phyloP scores from a whole-genome alignment of 2,113 vertebrate genomes.

The Pedionomus torquatus region DNA sequence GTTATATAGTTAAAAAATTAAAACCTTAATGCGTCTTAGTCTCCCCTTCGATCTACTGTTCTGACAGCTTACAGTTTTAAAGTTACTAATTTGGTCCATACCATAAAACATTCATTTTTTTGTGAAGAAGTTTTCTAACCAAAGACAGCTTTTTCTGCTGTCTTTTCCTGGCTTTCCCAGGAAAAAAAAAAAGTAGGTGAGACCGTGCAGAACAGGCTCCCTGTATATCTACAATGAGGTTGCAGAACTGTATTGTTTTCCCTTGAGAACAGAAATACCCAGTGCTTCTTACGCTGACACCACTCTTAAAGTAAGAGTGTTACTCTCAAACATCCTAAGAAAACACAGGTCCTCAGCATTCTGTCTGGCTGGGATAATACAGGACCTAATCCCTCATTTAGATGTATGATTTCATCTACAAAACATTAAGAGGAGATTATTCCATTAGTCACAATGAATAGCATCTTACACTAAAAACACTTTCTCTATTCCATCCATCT shows the following conservation, averaged over 20 bases:
- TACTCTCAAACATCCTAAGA: not conserved
- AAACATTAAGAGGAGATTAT: not conserved
- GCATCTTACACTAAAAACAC: not conserved
- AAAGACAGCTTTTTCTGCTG: not conserved
- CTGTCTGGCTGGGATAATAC: not conserved
- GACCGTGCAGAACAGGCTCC: not conserved
- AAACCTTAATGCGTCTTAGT: not conserved
- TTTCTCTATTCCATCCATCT: not conserved
- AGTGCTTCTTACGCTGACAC: not conserved
- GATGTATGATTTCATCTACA: not conserved
- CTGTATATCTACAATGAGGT: not conserved
- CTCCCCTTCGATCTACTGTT: not conserved
- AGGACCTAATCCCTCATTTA: not conserved
- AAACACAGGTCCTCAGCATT: not conserved
- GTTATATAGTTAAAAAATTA: not conserved
- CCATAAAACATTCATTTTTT: not conserved
- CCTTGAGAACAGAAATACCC: not conserved
- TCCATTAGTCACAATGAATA: not conserved
- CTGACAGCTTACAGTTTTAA: not conserved
- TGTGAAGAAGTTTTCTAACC: not conserved
- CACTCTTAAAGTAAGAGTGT: not conserved
- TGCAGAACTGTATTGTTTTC: not conserved
- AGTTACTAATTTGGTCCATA: not conserved
- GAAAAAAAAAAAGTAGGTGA: not conserved
- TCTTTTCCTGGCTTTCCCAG: not conserved